These are phyloP conservation scores for Drosophila truncata DNA, from an alignment of 1,140 invertebrate genomes.

Conservation along the genomic window DNA sequence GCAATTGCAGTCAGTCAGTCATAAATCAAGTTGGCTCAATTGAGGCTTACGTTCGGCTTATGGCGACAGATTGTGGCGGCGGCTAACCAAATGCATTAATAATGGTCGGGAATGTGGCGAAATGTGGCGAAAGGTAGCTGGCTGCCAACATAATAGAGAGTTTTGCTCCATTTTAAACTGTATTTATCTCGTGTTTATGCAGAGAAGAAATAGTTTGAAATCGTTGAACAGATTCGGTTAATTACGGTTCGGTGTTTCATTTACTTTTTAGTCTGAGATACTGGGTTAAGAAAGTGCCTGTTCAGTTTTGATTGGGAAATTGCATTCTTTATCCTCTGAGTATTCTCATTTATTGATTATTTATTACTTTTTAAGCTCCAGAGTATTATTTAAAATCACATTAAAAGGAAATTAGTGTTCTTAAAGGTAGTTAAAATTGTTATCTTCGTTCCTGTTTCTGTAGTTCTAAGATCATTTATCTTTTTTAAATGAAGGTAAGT, in stretches of 20 bases:
- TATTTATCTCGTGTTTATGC: constrained; percentile 14
- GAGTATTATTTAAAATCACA: background rate
- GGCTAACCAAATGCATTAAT: constrained; percentile 36
- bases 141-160: constrained; percentile 21
- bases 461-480: background rate
- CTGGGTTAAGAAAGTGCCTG: background rate
- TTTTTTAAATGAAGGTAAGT: background rate
- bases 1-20: constrained; percentile 15
- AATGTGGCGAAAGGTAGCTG: constrained; percentile 38
- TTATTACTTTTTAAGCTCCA: background rate
- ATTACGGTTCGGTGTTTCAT: background rate
- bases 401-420: background rate
- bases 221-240: constrained; percentile 3
- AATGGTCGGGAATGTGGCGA: constrained; percentile 42
- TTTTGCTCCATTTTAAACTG: constrained; percentile 10
- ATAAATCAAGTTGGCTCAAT: constrained; percentile 72
- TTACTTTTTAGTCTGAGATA: background rate
- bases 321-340: background rate
- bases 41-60: constrained; percentile 39
- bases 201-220: constrained; percentile 16
- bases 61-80: constrained; percentile 47
- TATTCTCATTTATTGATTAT: background rate
- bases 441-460: background rate
- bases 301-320: background rate
- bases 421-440: background rate